A percentile compares a stretch with the other conserved stretches of the same genome.
phyloP scores from a whole-genome alignment of 1,140 invertebrate genomes.

The Pseudomyrmex sp. region DNA sequence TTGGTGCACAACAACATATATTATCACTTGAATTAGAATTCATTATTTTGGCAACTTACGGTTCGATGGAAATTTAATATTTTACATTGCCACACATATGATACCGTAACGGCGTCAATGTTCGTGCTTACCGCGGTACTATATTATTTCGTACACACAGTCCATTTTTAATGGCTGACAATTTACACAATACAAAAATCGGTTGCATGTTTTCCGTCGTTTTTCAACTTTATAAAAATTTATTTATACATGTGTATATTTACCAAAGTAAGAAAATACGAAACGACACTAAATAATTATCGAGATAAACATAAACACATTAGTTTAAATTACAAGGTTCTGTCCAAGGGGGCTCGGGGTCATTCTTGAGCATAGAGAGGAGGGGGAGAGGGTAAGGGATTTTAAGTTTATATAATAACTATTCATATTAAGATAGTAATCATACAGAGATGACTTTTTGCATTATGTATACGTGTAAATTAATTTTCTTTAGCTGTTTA shows the following conservation, averaged over 20 bases:
- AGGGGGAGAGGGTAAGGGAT: conserved; percentile 54
- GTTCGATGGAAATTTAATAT: conserved; percentile 80
- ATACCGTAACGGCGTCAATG: conserved; percentile 52
- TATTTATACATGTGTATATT: conserved; percentile 81
- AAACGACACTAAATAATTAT: conserved; percentile 83
- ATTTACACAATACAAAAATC: conserved; percentile 71
- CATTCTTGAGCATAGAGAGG: conserved; percentile 71
- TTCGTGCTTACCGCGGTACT: conserved; percentile 49
- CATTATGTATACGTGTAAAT: conserved; percentile 83
- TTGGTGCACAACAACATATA: conserved; percentile 72
- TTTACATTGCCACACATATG: conserved; percentile 57
- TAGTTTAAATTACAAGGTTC: conserved; percentile 78
- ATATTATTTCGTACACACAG: conserved; percentile 79
- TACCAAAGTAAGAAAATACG: conserved; percentile 86
- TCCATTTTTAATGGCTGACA: conserved; percentile 73
- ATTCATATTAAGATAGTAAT: conserved; percentile 84
- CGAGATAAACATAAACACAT: conserved; percentile 80
- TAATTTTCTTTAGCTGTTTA: conserved; percentile 82
- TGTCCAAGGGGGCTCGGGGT: conserved; percentile 60
- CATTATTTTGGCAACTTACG: conserved; percentile 84
- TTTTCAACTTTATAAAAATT: conserved; percentile 83
- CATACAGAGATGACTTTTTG: conserved; percentile 84
- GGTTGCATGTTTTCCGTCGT: conserved; percentile 70
- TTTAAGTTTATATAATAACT: conserved; percentile 83
- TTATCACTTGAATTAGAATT: conserved; percentile 80